Conservation (phyloP, 2,797 vertebrate species). For the Chromis chromis region DNA sequence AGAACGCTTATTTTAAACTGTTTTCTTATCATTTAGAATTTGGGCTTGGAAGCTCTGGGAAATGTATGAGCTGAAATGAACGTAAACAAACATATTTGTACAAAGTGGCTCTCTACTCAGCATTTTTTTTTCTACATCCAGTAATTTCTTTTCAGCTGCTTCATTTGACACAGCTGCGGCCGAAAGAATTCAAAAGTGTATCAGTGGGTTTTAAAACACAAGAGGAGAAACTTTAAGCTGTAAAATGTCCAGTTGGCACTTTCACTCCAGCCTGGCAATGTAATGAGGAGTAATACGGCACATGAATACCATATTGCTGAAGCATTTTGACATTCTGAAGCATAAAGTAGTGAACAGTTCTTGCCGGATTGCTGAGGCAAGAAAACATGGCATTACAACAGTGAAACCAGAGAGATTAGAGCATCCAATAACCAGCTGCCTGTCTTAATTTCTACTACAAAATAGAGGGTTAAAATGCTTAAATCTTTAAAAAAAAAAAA, state of each 20-base stretch:
- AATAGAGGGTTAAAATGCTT: not conserved
- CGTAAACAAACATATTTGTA: slow-evolving; percentile 21
- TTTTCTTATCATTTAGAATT: slow-evolving; percentile 15
- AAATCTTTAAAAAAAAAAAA: not conserved
- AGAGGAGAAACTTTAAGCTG: not conserved
- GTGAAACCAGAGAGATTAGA: slow-evolving; percentile 10
- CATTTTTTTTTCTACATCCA: not conserved
- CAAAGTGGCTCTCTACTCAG: slow-evolving; percentile 19
- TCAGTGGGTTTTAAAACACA: not conserved
- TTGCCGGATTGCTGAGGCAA: not conserved
- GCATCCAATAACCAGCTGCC: not conserved
- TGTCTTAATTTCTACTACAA: not conserved
- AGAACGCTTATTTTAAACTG: slow-evolving; percentile 4
- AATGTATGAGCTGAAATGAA: slow-evolving; percentile 30
- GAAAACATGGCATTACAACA: slow-evolving; percentile 23
- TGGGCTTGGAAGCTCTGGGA: slow-evolving; percentile 6
- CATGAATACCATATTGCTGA: not conserved
- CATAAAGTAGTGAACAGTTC: not conserved
- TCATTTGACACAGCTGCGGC: slow-evolving; percentile 10
- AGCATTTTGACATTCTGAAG: slow-evolving; percentile 22
- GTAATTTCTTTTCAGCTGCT: slow-evolving; percentile 24
- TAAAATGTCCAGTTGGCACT: not conserved
- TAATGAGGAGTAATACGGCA: not conserved
- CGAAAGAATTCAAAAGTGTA: slow-evolving; percentile 4
- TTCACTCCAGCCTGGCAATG: not conserved